Base-by-base conservation (phyloP, 1,140 invertebrate species). In the Bombus affinis region DNA sequence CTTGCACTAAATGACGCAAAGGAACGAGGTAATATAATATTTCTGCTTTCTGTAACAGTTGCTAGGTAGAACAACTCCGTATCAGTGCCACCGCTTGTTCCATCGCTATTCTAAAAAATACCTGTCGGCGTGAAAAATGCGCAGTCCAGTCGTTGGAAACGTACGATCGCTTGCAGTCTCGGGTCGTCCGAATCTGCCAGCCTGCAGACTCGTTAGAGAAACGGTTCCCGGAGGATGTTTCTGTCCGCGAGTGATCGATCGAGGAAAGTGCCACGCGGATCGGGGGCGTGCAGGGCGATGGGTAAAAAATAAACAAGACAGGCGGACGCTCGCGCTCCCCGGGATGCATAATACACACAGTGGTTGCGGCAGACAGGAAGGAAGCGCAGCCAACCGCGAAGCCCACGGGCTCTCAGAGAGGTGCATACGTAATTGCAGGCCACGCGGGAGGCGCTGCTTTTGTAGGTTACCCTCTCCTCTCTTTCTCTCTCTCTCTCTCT, bases 371-470 rank as follows among this genome's bases (percentile, higher is more conserved):
- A 94, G 94, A 94, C 94, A 94, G 94, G 94, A 95, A 95, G 94
- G 94, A 95, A 95, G 94, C 94, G 93, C 94, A 94, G 92, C 94
- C 92, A 93, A 95, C 93, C 94, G 94, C 91, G 92, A 93, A 94
- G 93, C 93, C 93, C 92, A 92, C 92, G 90, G 92, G 90, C 89
- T 92, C 93, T 91, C 88, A 87, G 92, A 93, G 93, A 92, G 93
- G 92, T 94, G 92, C 93, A 92, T 94, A 91, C 91, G 91, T 94
- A 93, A 94, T 93, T 94, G 86, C 92, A 92, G 93, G 88, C 91
- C 92, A 92, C 92, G 89, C 90, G 91, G 91, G 88, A 92, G 89
- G 84, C 77, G 87, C 83, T 90, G 86, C 89, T 87, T 89, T 82
- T 84, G 81, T 86, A 73, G 70, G 80, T 88, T 88, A 66, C 78